phyloP scores from a whole-genome alignment of 2,888 invertebrate genomes.

The Hermaeophaga mercurialis region DNA sequence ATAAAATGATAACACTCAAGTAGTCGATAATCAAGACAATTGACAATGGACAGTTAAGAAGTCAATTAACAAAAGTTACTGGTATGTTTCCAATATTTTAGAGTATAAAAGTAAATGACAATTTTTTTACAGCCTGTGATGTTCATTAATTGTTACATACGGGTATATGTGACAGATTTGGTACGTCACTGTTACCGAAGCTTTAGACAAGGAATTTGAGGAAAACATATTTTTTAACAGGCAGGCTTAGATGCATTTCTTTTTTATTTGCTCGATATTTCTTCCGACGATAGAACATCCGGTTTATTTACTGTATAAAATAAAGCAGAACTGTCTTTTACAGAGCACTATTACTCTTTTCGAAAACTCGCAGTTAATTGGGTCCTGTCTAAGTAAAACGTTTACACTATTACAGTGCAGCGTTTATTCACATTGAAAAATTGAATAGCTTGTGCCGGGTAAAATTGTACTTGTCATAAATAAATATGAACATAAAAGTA shows the following conservation, averaged over 20 bases:
- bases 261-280: slow-evolving; percentile 23
- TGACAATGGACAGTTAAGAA: too few species aligned
- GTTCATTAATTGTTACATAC: neutral
- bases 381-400: neutral
- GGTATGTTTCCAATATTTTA: too few species aligned
- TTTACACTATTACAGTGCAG: slow-evolving; percentile 1
- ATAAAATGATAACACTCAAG: too few species aligned
- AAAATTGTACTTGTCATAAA: too few species aligned
- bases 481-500: too few species aligned
- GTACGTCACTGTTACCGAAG: slow-evolving; percentile 14
- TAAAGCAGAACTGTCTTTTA: slow-evolving; percentile 25
- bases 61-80: too few species aligned
- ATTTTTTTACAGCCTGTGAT: too few species aligned
- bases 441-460: too few species aligned
- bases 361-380: slow-evolving; percentile 18
- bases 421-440: too few species aligned
- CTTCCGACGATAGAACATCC: slow-evolving; percentile 21
- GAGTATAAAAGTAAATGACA: too few species aligned
- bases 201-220: slow-evolving; percentile 28
- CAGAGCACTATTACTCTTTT: slow-evolving; percentile 16
- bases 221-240: slow-evolving; percentile 34
- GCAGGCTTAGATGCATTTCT: slow-evolving; percentile 19
- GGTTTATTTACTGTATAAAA: slow-evolving; percentile 30
- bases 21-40: too few species aligned
- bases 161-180: neutral